Percentiles rank a stretch among this genome's conserved stretches.
Evolutionary conservation across 2,888 invertebrate species (phyloP).

Genomic region (Rhagonycha lutea): DNA sequence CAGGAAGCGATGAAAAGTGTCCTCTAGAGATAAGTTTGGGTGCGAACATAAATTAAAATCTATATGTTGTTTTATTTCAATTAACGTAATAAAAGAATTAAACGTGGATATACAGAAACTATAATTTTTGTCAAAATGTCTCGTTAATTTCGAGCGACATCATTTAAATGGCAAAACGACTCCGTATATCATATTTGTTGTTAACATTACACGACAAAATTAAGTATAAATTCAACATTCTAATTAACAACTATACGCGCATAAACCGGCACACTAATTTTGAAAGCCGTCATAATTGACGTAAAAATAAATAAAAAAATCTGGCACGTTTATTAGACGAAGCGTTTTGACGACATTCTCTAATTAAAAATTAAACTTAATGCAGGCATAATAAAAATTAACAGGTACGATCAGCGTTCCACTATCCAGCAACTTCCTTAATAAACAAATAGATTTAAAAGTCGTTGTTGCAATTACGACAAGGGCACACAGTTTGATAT

Average conservation of each 20-base stretch:
- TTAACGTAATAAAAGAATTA: not conserved
- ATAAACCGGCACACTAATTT: not conserved
- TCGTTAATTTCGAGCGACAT: not conserved
- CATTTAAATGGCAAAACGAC: not conserved
- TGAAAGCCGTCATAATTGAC: not conserved
- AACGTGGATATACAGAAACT: not conserved
- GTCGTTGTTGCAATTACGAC: not conserved
- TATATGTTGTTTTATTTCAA: not conserved
- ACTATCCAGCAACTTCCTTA: not conserved
- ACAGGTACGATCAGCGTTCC: not conserved
- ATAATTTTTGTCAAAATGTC: not conserved
- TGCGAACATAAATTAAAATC: not conserved
- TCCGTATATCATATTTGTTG: not conserved
- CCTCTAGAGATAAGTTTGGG: not conserved
- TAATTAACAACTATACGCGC: not conserved
- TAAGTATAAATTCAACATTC: not conserved
- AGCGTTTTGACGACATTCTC: not conserved
- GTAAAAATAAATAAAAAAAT: not conserved
- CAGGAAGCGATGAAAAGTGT: not conserved
- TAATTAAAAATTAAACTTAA: constrained; percentile 12
- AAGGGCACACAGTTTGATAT: not conserved
- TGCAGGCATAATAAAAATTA: not conserved
- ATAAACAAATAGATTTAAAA: not conserved
- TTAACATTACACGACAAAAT: not conserved
- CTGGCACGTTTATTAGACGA: not conserved